A percentile compares a stretch with the other conserved stretches of the same genome.
Conservation (phyloP, 2,888 invertebrate species). For the Chalcosyrphus nemorum region DNA sequence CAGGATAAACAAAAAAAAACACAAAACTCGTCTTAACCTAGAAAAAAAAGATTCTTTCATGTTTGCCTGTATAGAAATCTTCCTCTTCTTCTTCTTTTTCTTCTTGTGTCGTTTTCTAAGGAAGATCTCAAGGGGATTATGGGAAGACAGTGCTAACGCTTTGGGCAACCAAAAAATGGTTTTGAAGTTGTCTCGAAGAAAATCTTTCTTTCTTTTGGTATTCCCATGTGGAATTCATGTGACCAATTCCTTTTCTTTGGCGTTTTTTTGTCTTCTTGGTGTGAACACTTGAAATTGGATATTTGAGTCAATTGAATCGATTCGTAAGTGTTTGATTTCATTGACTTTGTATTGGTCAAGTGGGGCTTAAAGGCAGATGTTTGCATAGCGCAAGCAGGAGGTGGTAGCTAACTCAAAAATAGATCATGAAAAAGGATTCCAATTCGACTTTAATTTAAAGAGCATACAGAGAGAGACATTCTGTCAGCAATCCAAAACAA, state of each 20-base stretch:
- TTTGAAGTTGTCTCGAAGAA: conserved; percentile 31
- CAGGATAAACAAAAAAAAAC: not conserved
- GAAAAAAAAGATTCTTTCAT: conserved; percentile 7
- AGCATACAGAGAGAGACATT: too few species aligned
- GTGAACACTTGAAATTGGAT: conserved; percentile 38
- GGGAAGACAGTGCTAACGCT: conserved; percentile 26
- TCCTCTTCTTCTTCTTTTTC: too few species aligned
- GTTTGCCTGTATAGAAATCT: conserved; percentile 1
- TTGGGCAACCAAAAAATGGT: conserved; percentile 37
- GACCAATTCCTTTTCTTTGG: conserved; percentile 18
- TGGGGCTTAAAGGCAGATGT: conserved; percentile 42
- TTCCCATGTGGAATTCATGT: conserved; percentile 1
- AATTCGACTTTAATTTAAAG: too few species aligned
- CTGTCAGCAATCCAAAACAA: too few species aligned
- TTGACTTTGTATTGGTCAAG: conserved; percentile 44
- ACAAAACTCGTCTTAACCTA: conserved; percentile 16
- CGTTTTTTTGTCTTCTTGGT: conserved; percentile 1
- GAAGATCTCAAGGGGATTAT: conserved; percentile 27
- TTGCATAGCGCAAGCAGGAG: conserved; percentile 16
- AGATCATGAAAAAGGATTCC: not conserved
- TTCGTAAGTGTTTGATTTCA: conserved; percentile 52
- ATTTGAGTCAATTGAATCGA: conserved; percentile 50
- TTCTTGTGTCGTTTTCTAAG: not conserved
- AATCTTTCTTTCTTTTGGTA: conserved; percentile 34
- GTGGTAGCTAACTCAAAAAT: not conserved